Percentiles rank a stretch among this genome's conserved stretches.
These are phyloP conservation scores for Micropoecilia bifurca DNA, from an alignment of 2,797 vertebrate genomes.

Conservation along the genomic window DNA sequence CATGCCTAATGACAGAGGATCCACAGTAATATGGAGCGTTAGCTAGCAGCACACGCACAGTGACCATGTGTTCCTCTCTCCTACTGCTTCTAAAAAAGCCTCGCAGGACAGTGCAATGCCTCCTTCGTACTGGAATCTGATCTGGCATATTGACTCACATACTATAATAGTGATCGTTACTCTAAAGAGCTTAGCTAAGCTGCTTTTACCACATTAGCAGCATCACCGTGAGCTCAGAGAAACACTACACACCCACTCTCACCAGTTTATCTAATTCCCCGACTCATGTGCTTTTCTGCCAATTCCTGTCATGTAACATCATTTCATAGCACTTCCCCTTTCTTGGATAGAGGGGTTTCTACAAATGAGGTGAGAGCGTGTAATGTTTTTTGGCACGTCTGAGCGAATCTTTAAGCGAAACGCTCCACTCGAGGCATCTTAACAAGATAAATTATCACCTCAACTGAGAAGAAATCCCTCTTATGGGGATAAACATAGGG, in stretches of 20 bases:
- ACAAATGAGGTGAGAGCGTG: slow-evolving; percentile 19
- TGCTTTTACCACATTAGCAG: slow-evolving; percentile 62
- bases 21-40: neutral
- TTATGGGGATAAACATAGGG: slow-evolving; percentile 24
- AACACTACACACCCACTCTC: slow-evolving; percentile 40
- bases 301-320: slow-evolving; percentile 36
- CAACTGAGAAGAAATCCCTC: slow-evolving; percentile 16
- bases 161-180: slow-evolving; percentile 50
- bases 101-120: slow-evolving; percentile 32
- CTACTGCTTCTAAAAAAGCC: slow-evolving; percentile 17
- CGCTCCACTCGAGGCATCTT: slow-evolving; percentile 27
- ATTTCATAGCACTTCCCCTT: slow-evolving; percentile 13
- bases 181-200: slow-evolving; percentile 64
- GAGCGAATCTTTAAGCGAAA: slow-evolving; percentile 29
- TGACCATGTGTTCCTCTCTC: slow-evolving; percentile 29
- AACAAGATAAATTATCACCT: slow-evolving; percentile 25
- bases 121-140: slow-evolving; percentile 52
- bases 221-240: slow-evolving; percentile 37
- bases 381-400: slow-evolving; percentile 26
- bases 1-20: slow-evolving; percentile 20
- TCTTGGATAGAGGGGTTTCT: slow-evolving; percentile 11
- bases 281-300: slow-evolving; percentile 28
- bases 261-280: slow-evolving; percentile 38
- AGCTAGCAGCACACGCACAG: slow-evolving; percentile 21
- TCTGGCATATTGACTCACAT: slow-evolving; percentile 30